Conservation (phyloP, 2,888 invertebrate species). For the Drosophila imparisetae region DNA sequence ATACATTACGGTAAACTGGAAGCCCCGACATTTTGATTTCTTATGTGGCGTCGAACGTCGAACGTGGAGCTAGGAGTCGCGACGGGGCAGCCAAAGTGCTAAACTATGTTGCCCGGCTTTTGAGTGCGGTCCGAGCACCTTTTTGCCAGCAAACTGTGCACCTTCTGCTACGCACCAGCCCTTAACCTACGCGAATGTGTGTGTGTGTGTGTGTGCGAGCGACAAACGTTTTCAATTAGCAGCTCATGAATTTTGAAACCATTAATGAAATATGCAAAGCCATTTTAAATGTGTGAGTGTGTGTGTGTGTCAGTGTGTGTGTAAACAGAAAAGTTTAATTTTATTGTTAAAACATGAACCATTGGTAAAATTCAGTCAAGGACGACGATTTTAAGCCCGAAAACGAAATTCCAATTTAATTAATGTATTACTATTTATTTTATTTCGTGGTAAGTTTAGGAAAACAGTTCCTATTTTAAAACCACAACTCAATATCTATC, state of each 20-base stretch:
- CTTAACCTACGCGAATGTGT: slow-evolving; percentile 2
- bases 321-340: not conserved
- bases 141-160: slow-evolving; percentile 49
- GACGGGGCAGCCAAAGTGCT: slow-evolving; percentile 75
- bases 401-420: not conserved
- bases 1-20: slow-evolving; percentile 42
- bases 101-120: slow-evolving; percentile 82
- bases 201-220: slow-evolving; percentile 45
- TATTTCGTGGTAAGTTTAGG: not conserved
- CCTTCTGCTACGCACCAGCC: slow-evolving; percentile 63
- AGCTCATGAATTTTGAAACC: slow-evolving; percentile 82
- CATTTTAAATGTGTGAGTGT: slow-evolving; percentile 62
- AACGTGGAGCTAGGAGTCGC: slow-evolving; percentile 48
- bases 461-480: too few relatives aligned
- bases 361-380: not conserved
- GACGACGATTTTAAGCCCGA: not conserved
- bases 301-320: slow-evolving; percentile 11
- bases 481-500: not conserved
- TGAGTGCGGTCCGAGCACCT: slow-evolving; percentile 73
- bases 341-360: not conserved
- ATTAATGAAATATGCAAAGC: slow-evolving; percentile 78
- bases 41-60: slow-evolving; percentile 32
- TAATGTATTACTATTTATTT: not conserved
- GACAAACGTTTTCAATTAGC: slow-evolving; percentile 84
- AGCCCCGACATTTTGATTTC: slow-evolving; percentile 66